phyloP scores from a whole-genome alignment of 1,140 invertebrate species.

The Harlomillsia oculata region DNA sequence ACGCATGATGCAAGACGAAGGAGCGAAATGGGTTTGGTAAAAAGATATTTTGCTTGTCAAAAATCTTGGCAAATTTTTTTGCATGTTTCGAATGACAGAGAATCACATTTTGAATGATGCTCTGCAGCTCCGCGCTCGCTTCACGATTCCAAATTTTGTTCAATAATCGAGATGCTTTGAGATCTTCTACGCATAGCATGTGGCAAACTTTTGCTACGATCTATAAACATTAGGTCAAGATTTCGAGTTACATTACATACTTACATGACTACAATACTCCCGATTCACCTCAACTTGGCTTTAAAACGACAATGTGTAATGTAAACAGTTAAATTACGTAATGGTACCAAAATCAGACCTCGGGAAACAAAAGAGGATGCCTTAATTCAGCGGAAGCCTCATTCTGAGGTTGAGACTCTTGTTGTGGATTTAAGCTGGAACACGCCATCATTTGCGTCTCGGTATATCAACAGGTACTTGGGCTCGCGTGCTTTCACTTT shows the following conservation, averaged over 20 bases:
- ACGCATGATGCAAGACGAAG: slow-evolving; percentile 3
- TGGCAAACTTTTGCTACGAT: slow-evolving; percentile 3
- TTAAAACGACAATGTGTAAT: background rate
- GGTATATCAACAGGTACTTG: too few species aligned
- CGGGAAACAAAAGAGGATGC: background rate
- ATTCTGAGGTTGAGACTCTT: background rate
- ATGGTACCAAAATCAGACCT: background rate
- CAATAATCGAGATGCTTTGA: slow-evolving; percentile 10
- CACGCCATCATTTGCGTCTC: too few species aligned
- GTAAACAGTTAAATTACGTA: background rate
- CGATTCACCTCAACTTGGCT: background rate
- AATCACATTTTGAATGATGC: slow-evolving; percentile 2
- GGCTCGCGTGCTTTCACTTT: too few species aligned
- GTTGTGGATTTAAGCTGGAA: too few species aligned
- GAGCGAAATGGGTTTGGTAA: background rate
- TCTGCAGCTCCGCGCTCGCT: background rate
- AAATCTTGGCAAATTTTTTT: slow-evolving; percentile 20
- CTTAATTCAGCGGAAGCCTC: too few species aligned
- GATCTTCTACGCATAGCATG: slow-evolving; percentile 11
- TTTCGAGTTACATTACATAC: background rate
- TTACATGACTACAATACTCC: too few species aligned
- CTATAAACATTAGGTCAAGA: slow-evolving; percentile 2
- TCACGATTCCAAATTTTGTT: slow-evolving; percentile 12
- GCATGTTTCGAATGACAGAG: slow-evolving; percentile 13
- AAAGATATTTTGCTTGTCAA: background rate